A percentile compares a stretch with the other conserved stretches of the same genome.
phyloP scores from a whole-genome alignment of 2,113 vertebrate species.

The Anolis carolinensis region DNA sequence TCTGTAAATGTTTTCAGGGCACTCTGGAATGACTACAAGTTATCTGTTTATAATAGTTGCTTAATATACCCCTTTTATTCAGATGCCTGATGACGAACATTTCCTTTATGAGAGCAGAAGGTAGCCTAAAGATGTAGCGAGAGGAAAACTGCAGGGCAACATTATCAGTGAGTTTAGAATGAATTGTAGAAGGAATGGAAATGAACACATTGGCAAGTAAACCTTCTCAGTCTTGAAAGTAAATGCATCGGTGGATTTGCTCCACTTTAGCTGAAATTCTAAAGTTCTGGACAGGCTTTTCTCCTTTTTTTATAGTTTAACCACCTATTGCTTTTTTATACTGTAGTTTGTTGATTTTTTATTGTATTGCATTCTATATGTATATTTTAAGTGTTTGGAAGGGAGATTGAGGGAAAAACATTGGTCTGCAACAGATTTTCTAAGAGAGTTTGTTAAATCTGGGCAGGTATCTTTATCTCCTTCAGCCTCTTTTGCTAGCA shows the following conservation, averaged over 20 bases:
- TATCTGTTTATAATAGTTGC: constrained; percentile 50
- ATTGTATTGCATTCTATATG: neutral
- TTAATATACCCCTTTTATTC: constrained; percentile 40
- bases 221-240: neutral
- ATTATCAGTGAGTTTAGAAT: neutral
- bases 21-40: constrained; percentile 8
- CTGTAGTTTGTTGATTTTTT: neutral
- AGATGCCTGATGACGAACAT: neutral
- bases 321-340: no score
- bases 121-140: constrained; percentile 25
- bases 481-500: neutral
- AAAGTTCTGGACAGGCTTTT: neutral
- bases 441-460: neutral
- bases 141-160: constrained; percentile 36
- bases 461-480: no score
- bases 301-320: neutral
- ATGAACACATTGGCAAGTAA: neutral
- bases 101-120: neutral
- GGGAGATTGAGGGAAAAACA: neutral
- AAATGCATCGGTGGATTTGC: neutral
- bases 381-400: neutral
- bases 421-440: neutral
- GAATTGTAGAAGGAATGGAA: rapidly evolving
- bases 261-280: neutral
- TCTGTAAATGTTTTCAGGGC: neutral